These are phyloP conservation scores for Zelostemma sp. DNA, from an alignment of 1,140 invertebrate genomes.

Conservation along the genomic window DNA sequence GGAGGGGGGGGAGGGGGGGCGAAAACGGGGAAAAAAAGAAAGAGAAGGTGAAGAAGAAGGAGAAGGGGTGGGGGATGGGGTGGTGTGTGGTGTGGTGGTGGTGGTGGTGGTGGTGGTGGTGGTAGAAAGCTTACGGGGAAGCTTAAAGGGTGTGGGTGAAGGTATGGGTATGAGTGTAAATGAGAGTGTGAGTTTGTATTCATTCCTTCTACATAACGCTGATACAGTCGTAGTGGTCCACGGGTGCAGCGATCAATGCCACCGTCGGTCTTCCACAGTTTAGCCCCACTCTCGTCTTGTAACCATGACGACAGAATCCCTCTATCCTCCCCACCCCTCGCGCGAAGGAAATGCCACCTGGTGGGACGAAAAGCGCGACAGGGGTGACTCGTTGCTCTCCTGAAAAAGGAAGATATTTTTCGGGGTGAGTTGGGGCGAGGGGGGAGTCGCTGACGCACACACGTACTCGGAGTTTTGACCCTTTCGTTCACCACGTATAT, in stretches of 20 bases:
- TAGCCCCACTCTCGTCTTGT: constrained; percentile 51
- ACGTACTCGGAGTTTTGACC: constrained; percentile 46
- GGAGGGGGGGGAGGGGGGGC: constrained; percentile 12
- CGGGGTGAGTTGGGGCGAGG: constrained; percentile 25
- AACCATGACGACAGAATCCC: constrained; percentile 65
- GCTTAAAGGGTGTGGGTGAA: constrained; percentile 33
- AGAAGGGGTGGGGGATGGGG: constrained; percentile 9
- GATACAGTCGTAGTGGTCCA: constrained; percentile 57
- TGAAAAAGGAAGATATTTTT: constrained; percentile 52
- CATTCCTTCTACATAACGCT: constrained; percentile 60
- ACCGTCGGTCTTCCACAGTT: constrained; percentile 56
- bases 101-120: no score
- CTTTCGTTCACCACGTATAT: constrained; percentile 27
- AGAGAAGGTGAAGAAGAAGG: not conserved
- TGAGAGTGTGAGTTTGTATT: constrained; percentile 54
- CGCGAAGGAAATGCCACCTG: constrained; percentile 24
- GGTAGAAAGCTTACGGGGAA: not conserved
- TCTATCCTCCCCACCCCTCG: constrained; percentile 52
- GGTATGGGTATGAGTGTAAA: constrained; percentile 43
- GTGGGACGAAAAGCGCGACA: constrained; percentile 55
- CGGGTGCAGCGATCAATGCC: constrained; percentile 67
- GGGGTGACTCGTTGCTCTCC: constrained; percentile 42
- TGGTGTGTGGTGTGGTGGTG: constrained; percentile 10
- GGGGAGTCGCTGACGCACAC: constrained; percentile 16
- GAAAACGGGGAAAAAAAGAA: not conserved